Conservation (phyloP, 2,888 invertebrate species). For the Eurytoma californica region DNA sequence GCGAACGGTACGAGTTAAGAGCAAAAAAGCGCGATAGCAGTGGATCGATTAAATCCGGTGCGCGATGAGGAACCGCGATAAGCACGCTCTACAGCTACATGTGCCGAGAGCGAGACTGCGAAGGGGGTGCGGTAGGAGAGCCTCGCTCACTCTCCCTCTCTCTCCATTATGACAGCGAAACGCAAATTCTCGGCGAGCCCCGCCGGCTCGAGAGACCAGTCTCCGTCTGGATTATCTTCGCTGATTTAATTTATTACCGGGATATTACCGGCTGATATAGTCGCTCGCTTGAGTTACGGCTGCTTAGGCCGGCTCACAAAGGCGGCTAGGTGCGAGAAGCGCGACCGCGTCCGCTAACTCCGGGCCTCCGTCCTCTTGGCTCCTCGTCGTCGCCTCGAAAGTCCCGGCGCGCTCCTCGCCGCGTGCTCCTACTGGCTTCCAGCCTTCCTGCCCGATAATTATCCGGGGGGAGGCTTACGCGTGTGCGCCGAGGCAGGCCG, state of each 20-base stretch:
- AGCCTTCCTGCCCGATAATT: conserved; percentile 30
- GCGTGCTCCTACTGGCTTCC: not conserved
- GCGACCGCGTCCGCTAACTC: not conserved
- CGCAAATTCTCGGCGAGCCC: conserved; percentile 60
- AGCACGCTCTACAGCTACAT: conserved; percentile 2
- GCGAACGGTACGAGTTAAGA: too few species aligned
- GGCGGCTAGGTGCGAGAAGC: conserved; percentile 49
- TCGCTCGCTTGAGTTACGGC: conserved; percentile 66
- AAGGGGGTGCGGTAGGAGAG: not conserved
- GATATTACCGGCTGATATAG: conserved; percentile 70
- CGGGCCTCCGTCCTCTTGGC: conserved; percentile 1
- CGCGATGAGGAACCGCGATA: conserved; percentile 28
- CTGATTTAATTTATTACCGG: conserved; percentile 73
- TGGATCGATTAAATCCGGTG: conserved; percentile 32
- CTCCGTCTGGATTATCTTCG: conserved; percentile 72
- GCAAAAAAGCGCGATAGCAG: conserved; percentile 23
- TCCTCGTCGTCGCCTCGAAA: not conserved
- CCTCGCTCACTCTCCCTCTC: conserved; percentile 12
- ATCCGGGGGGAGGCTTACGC: not conserved
- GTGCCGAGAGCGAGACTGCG: not conserved
- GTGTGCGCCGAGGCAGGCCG: not conserved
- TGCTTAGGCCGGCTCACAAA: conserved; percentile 66
- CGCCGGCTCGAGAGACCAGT: conserved; percentile 64
- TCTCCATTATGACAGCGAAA: conserved; percentile 66
- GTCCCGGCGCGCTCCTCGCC: not conserved